Evolutionary conservation across 1,140 invertebrate genomes (phyloP), one percentile per base, ranked within the genome.

Genomic region (Dreissena rostriformis): DNA sequence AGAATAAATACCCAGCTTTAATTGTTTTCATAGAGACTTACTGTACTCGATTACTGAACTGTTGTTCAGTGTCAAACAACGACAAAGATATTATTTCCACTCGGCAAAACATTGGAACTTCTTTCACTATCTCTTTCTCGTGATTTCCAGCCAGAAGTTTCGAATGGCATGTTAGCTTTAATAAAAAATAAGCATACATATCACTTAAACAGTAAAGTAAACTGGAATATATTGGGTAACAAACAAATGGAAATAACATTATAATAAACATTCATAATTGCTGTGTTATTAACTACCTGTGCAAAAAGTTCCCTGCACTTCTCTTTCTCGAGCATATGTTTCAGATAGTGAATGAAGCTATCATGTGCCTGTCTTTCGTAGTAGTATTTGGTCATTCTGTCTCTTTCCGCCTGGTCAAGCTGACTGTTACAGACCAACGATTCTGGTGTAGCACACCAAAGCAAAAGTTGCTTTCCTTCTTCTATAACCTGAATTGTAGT

Each of bases 391-490:
- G 28, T 53, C 2, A 82, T 7, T 10, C 49, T 17, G 11, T n/a
- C 67, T 29, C 17, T 65, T 29, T 82, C 70, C 0, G 55, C 5
- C 2, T 26, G 15, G 1, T 26, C 19, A 24, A 82, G 51, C 15
- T 22, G 39, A 53, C 61, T 55, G 10, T 75, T 28, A 74, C 80
- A 28, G 0, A 82, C 71, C 2, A 82, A 39, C 19, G 57, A 28
- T 29, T 82, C 80, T 19, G 80, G 80, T 11, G 71, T 82, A 12
- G 80, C 80, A 82, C 80, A 82, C 80, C 80, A 82, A 17, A 82
- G 52, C 61, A 82, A 24, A 39, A 75, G 17, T 12, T 24, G 28
- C 26, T 82, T 82, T 0, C 55, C 71, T 52, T 73, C 70, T 74
- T 74, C 10, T 28, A 82, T 19, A 53, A 82, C 24, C 80, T 82